Percentiles rank a stretch among this genome's conserved stretches.
Evolutionary conservation across 2,113 vertebrate species (phyloP).

Genomic region (Paradoxurus hermaphroditus): DNA sequence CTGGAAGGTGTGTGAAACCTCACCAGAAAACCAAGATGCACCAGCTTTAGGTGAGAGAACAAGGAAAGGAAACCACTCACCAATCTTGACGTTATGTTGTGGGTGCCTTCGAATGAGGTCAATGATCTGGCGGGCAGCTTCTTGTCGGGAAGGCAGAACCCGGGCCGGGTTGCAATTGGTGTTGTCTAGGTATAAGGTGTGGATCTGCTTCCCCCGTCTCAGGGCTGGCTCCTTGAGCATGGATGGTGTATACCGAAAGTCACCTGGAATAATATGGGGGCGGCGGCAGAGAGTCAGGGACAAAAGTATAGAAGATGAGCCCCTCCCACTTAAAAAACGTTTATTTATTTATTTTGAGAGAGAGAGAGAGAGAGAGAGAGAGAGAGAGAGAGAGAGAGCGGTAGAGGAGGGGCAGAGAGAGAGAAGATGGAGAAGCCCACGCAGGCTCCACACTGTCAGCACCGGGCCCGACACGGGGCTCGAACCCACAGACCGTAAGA

Average conservation of each 20-base stretch:
- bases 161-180: conserved; percentile 92
- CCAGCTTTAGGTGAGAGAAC: background rate
- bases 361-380: too few relatives aligned
- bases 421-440: too few relatives aligned
- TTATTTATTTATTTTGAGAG: too few relatives aligned
- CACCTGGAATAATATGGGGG: conserved; percentile 82
- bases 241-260: conserved; percentile 92
- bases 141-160: conserved; percentile 87
- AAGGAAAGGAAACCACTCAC: conserved; percentile 80
- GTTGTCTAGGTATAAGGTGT: conserved; percentile 95
- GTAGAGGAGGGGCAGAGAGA: too few relatives aligned
- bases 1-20: background rate
- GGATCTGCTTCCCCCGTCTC: conserved; percentile 86
- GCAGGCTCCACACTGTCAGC: too few relatives aligned
- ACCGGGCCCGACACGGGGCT: too few relatives aligned
- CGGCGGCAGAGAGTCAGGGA: background rate
- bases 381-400: too few relatives aligned
- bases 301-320: background rate
- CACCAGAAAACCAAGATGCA: background rate
- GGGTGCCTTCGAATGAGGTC: conserved; percentile 90
- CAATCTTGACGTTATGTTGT: conserved; percentile 88
- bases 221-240: conserved; percentile 90
- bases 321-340: too few relatives aligned
- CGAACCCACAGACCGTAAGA: too few relatives aligned
- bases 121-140: conserved; percentile 89